Percentiles rank a stretch among this genome's conserved stretches.
These are phyloP conservation scores for Notiomystis cincta DNA, from an alignment of 2,113 vertebrate species.

Conservation along the genomic window DNA sequence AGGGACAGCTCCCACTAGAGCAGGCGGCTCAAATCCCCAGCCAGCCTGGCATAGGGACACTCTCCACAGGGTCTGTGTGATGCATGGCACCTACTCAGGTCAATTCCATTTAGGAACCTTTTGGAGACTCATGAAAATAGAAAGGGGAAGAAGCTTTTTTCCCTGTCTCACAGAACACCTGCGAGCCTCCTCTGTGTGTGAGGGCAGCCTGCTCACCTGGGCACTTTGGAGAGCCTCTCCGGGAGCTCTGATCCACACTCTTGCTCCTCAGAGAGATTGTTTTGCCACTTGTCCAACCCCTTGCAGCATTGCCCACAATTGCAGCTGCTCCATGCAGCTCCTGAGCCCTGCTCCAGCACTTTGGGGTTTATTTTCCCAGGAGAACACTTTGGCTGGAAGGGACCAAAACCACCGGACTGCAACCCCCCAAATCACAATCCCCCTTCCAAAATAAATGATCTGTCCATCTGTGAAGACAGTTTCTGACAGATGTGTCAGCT, in stretches of 20 bases:
- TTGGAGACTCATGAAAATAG: not conserved
- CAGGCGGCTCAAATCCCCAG: not conserved
- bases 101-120: not conserved
- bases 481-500: not conserved
- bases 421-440: not conserved
- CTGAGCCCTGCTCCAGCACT: not conserved
- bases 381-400: not conserved
- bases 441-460: not conserved
- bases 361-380: not conserved
- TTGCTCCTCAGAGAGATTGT: not conserved
- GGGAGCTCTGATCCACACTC: not conserved
- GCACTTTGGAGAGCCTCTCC: not conserved
- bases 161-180: not conserved
- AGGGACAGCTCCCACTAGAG: not conserved
- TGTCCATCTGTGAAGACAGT: not conserved
- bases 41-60: not conserved
- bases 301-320: not conserved
- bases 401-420: not conserved
- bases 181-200: accelerated
- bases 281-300: not conserved
- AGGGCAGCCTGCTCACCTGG: not conserved
- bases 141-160: not conserved
- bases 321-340: not conserved
- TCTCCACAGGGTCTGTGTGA: not conserved
- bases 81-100: not conserved